Evolutionary conservation across 2,113 vertebrate genomes (phyloP).

Genomic region (Eulacestoma nigropectus): DNA sequence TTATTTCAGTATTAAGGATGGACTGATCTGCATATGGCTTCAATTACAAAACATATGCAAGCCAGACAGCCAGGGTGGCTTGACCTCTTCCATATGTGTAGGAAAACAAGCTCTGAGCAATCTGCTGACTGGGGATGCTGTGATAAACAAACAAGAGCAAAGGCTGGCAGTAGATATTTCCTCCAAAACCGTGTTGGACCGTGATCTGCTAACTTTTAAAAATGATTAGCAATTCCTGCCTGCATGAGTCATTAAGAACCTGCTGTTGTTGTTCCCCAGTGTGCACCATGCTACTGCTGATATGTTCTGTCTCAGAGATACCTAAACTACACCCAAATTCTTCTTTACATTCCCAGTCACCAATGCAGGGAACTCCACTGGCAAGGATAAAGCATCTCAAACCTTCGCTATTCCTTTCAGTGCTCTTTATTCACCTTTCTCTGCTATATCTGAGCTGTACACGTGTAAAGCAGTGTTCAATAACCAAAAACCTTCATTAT

Average conservation of each 20-base stretch:
- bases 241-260: too few relatives aligned
- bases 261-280: accelerated
- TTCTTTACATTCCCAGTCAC: background rate
- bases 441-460: background rate
- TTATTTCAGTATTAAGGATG: background rate
- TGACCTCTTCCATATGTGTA: background rate
- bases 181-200: background rate
- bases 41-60: background rate
- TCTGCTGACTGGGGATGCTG: background rate
- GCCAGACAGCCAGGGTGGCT: background rate
- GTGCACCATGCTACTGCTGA: accelerated
- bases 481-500: background rate
- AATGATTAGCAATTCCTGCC: background rate
- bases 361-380: background rate
- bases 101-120: background rate
- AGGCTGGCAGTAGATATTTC: background rate
- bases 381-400: background rate
- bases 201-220: background rate
- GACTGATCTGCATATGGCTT: background rate
- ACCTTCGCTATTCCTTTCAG: background rate
- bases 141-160: background rate
- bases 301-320: background rate
- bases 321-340: background rate
- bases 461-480: accelerated
- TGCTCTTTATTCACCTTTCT: background rate